Percentiles rank a stretch among this genome's conserved stretches.
Conservation (phyloP, 2,797 vertebrate species). For the Rhabdophis nuchalis region DNA sequence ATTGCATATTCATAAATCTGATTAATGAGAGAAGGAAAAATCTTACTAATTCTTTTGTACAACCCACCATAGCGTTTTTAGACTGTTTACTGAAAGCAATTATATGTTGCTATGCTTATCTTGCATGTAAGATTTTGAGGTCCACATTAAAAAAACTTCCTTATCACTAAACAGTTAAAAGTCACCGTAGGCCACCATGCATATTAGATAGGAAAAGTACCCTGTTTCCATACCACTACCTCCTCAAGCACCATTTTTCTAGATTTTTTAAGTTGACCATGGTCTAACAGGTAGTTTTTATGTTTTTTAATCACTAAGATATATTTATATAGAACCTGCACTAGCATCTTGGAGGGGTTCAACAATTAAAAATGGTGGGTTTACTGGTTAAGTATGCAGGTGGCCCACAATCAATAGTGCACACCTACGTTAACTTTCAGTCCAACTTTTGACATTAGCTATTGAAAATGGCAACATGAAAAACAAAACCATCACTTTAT, state of each 20-base stretch:
- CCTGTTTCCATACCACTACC: neutral
- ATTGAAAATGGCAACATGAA: neutral
- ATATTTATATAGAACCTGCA: neutral
- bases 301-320: neutral
- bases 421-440: neutral
- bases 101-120: neutral
- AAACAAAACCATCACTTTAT: neutral
- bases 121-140: neutral
- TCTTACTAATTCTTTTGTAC: neutral
- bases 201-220: neutral
- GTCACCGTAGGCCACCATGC: neutral
- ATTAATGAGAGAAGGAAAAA: neutral
- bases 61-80: neutral
- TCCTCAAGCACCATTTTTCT: neutral
- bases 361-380: neutral
- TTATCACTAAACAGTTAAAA: neutral
- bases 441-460: neutral
- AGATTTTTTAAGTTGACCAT: neutral
- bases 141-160: neutral
- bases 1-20: neutral
- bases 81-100: conserved; percentile 1
- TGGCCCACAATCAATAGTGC: neutral
- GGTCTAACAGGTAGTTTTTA: neutral
- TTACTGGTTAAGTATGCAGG: neutral
- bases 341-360: neutral